phyloP scores from a whole-genome alignment of 2,113 vertebrate genomes.

The Melanerpes aurifrons region DNA sequence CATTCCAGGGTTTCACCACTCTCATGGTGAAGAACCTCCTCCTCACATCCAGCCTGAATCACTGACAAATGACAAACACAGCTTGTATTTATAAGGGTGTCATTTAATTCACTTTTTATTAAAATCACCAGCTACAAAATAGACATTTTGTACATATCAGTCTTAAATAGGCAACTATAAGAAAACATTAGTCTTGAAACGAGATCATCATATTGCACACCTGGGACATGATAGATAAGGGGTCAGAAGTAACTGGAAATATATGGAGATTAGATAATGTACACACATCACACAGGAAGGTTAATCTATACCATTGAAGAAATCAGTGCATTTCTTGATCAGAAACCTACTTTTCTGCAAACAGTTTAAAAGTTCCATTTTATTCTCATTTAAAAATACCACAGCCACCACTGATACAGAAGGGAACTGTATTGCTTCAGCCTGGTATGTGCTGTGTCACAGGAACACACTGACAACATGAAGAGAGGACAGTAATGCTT shows the following conservation, averaged over 20 bases:
- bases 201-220: neutral
- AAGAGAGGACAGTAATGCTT: neutral
- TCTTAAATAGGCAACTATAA: neutral
- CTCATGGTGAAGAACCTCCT: too few species aligned
- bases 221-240: neutral
- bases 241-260: neutral
- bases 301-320: constrained; percentile 39
- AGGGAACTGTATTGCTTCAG: neutral
- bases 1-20: too few species aligned
- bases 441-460: neutral
- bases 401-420: neutral
- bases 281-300: neutral
- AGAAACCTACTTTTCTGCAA: constrained; percentile 23
- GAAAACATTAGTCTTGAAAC: constrained; percentile 23
- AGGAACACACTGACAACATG: neutral
- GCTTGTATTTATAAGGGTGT: neutral
- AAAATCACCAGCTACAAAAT: constrained; percentile 46
- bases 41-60: too few species aligned
- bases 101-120: constrained; percentile 54
- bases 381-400: neutral
- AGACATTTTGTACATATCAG: neutral
- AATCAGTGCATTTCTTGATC: neutral
- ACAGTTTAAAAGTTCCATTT: neutral
- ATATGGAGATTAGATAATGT: neutral
- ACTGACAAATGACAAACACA: neutral